Base-by-base conservation (phyloP, 2,797 vertebrate species). In the Tragelaphus oryx region DNA sequence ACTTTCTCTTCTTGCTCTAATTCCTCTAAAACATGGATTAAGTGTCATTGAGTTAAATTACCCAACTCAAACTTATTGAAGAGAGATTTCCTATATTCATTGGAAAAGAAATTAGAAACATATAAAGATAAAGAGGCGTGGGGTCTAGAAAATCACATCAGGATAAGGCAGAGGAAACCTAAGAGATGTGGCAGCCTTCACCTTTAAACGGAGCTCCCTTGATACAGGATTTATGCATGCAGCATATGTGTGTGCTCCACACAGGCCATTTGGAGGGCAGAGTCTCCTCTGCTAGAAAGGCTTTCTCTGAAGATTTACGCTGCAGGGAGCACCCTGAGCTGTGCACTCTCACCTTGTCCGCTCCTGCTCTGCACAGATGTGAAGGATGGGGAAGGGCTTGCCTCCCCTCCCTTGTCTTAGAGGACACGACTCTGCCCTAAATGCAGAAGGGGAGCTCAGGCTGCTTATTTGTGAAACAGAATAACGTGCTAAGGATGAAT, bases 41-140 rank as follows among this genome's bases (percentile, higher is more conserved):
- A 96, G 85, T 93, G 74, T 92, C 95, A 75, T 86, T 96, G 65
- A 95, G 33, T 85, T 93, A 96, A 96, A 95, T 55, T 62, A 75
- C 62, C 94, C 33, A 94, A 86, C 96, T 76, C 60, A 96, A 81
- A 93, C 95, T 93, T 89, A 26, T 79, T 92, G 22, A 55, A 84
- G 82, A 37, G 81, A 68, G 96, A 97, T 93, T 97, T 97, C 46
- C 89, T 50, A 91, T 68, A 87, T 46, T 16, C 46, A 74, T 82
- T 93, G 48, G 9, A 26, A 68, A 85, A 93, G 92, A 68, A 86
- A 91, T 85, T 52, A 33, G 87, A 81, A 87, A 48, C 37, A 88
- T 84, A 96, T 91, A 95, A 95, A 96, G 93, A 95, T 59, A 17
- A 57, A 94, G 95, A 44, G 26, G 1, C 7, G 0, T 10, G 18